Evolutionary conservation across 1,140 invertebrate species (phyloP), one percentile per base, ranked within the genome.

Genomic region (Zeugodacus cucurbitae): DNA sequence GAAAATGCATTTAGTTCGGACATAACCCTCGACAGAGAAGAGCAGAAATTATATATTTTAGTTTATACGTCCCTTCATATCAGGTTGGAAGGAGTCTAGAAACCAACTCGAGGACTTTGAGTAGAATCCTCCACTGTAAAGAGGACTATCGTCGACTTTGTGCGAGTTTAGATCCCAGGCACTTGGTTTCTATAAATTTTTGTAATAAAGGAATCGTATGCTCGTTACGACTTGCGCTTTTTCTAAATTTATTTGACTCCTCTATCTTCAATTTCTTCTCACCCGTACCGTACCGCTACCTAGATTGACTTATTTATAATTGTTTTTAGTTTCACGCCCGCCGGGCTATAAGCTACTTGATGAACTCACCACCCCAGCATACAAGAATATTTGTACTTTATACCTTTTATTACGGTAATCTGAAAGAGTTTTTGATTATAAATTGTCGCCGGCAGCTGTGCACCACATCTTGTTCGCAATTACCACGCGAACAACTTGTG

Each of bases 401-500:
- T 74, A 22, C 20, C 34, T 74, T 37, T 74, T n/a, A 74, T 37
- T 74, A 20, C 32, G 32, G 34, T 34, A 37, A 74, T 37, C 32
- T 14, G 3, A 5, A 20, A 5, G 32, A 32, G 22, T 37, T 74
- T 74, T 74, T 41, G 67, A 74, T 74, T 74, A 34, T 41, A 74
- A 20, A 41, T 74, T 14, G 67, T 37, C 67, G 34, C 67, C 34
- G 20, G 32, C 67, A 41, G 67, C 34, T 74, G 67, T 20, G 29
- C 67, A 41, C 20, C 32, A 20, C 67, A 22, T 2, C 67, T 74
- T 74, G 67, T 74, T 74, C 67, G 67, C 67, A 74, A 74, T 74
- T 74, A 74, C 67, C 67, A 74, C 67, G 67, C 34, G 67, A 74
- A 74, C 67, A 74, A 62, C 58, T 62, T 62, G 58, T 62, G 58